These are phyloP conservation scores for Cryptocephalus moraei DNA, from an alignment of 2,888 invertebrate genomes.

Conservation along the genomic window DNA sequence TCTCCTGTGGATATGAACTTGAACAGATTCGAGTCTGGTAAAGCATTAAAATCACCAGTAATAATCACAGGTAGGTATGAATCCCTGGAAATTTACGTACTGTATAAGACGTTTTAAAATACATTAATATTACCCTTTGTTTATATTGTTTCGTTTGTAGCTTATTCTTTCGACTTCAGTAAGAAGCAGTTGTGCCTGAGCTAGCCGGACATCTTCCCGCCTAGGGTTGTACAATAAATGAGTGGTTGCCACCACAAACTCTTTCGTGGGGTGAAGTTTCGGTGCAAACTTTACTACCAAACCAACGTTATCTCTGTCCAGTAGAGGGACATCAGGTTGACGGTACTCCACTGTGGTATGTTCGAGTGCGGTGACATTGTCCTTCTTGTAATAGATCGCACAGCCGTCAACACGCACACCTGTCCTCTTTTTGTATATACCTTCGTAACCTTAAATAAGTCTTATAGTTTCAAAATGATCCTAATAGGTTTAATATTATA, in stretches of 20 bases:
- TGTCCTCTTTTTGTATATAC: constrained; percentile 76
- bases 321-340: constrained; percentile 48
- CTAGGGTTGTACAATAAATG: constrained; percentile 89
- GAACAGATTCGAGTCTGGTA: constrained; percentile 63
- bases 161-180: constrained; percentile 76
- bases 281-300: constrained; percentile 65
- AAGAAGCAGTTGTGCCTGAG: constrained; percentile 75
- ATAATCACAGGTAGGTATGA: constrained; percentile 63
- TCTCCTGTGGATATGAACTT: constrained; percentile 55
- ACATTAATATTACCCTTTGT: neutral
- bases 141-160: constrained; percentile 26
- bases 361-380: constrained; percentile 56
- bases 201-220: constrained; percentile 80
- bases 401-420: constrained; percentile 78
- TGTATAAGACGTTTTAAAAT: constrained; percentile 9
- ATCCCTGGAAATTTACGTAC: neutral
- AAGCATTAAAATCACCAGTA: constrained; percentile 88
- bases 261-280: constrained; percentile 38
- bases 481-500: no score
- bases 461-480: neutral
- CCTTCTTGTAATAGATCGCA: constrained; percentile 70
- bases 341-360: constrained; percentile 61
- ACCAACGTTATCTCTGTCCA: constrained; percentile 84
- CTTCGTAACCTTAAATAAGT: constrained; percentile 51
- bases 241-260: constrained; percentile 80